These are phyloP conservation scores for Drosophila pseudoananassae DNA, from an alignment of 1,140 invertebrate genomes.

Conservation along the genomic window DNA sequence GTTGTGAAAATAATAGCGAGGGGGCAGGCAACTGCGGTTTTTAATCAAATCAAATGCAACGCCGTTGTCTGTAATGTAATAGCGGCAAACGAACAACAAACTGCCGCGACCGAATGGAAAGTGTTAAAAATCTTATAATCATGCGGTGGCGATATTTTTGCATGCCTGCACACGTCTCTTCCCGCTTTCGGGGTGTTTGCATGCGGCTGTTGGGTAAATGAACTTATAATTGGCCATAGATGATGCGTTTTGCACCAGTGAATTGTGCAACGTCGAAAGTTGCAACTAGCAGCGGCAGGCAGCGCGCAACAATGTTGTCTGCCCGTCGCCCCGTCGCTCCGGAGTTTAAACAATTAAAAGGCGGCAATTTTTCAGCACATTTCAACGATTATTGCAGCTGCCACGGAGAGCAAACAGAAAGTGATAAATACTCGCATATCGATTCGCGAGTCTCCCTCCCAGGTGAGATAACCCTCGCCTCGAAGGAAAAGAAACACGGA, in stretches of 20 bases:
- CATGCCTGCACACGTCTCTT: conserved; percentile 74
- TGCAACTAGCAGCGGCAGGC: conserved; percentile 1
- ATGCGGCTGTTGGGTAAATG: conserved; percentile 70
- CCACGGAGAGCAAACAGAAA: conserved; percentile 63
- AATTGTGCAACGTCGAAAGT: conserved; percentile 45
- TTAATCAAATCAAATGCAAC: conserved; percentile 78
- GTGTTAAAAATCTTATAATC: conserved; percentile 80
- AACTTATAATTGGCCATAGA: conserved; percentile 79
- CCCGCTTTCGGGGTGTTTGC: conserved; percentile 52
- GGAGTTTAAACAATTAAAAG: conserved; percentile 61
- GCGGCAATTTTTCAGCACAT: conserved; percentile 71
- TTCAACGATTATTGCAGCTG: conserved; percentile 67
- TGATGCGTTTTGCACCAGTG: conserved; percentile 46
- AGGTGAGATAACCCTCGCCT: conserved; percentile 27
- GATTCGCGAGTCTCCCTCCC: conserved; percentile 22
- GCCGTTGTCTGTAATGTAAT: conserved; percentile 58
- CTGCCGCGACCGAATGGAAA: conserved; percentile 60
- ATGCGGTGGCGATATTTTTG: conserved; percentile 75
- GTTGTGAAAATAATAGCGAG: conserved; percentile 5
- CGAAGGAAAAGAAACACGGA: conserved; percentile 12
- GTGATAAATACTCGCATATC: conserved; percentile 62
- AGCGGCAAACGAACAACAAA: conserved; percentile 28
- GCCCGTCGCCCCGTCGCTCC: neutral
- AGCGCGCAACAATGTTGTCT: conserved; percentile 29
- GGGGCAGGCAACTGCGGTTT: conserved; percentile 79